Percentiles rank a stretch among this genome's conserved stretches.
Evolutionary conservation across 2,113 vertebrate species (phyloP).

Genomic region (Polypterus senegalus): DNA sequence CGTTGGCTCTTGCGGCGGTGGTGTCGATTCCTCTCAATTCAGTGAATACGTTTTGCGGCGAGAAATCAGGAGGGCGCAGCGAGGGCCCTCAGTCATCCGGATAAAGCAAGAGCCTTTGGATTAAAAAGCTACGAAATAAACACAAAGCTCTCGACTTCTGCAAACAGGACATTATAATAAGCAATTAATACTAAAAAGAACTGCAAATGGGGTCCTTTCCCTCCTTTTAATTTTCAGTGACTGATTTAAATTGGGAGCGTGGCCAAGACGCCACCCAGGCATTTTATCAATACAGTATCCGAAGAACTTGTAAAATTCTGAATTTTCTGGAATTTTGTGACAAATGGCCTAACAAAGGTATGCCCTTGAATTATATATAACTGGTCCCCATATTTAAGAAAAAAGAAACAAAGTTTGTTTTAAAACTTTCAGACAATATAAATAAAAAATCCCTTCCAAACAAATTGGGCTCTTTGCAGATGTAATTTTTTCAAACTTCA

Average conservation of each 20-base stretch:
- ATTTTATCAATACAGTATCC: constrained; percentile 34
- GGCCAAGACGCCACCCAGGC: constrained; percentile 21
- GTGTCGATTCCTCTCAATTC: constrained; percentile 90
- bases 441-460: constrained; percentile 25
- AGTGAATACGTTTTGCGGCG: constrained; percentile 81
- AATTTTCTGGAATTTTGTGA: constrained; percentile 44
- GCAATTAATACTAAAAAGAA: constrained; percentile 24
- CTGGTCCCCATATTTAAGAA: constrained; percentile 25
- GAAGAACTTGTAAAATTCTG: constrained; percentile 33
- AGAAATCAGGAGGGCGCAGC: constrained; percentile 62
- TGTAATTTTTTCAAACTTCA: neutral
- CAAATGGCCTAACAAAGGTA: constrained; percentile 26
- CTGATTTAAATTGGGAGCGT: constrained; percentile 33
- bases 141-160: constrained; percentile 23
- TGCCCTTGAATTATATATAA: constrained; percentile 21
- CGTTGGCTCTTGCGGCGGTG: constrained; percentile 80
- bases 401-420: constrained; percentile 46
- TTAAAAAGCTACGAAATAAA: constrained; percentile 42
- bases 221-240: constrained; percentile 30
- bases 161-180: constrained; percentile 40
- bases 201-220: constrained; percentile 21
- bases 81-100: constrained; percentile 56
- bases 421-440: constrained; percentile 59
- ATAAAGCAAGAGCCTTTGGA: constrained; percentile 85
- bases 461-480: neutral